Conservation (phyloP, 1,140 invertebrate species). For the Diorhabda sublineata region DNA sequence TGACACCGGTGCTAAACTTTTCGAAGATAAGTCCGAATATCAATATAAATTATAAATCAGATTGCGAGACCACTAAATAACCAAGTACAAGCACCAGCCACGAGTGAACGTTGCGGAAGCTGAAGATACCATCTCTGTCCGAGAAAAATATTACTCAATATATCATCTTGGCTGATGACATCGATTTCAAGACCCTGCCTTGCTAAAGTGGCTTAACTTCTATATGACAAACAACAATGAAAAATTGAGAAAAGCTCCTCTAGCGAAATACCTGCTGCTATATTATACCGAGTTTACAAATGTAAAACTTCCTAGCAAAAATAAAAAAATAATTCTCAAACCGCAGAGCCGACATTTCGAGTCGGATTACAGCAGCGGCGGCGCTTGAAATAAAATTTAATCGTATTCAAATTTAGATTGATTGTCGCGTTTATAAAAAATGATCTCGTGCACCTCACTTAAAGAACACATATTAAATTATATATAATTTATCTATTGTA, state of each 20-base stretch:
- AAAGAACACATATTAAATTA: neutral
- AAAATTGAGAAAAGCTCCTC: neutral
- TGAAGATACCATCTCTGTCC: neutral
- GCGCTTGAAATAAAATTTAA: no score
- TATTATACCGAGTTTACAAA: no score
- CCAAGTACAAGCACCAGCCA: neutral
- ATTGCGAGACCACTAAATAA: neutral
- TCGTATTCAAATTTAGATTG: no score
- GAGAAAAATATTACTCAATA: conserved; percentile 3
- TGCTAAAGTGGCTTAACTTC: conserved; percentile 1
- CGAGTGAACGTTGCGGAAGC: neutral
- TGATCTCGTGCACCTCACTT: neutral
- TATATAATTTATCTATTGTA: neutral
- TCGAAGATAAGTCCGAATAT: neutral
- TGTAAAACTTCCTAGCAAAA: no score
- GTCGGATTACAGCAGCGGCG: no score
- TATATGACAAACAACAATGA: neutral
- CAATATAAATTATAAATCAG: conserved; percentile 3
- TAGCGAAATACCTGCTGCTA: neutral
- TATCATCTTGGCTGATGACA: conserved; percentile 1
- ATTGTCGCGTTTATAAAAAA: no score
- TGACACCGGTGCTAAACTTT: neutral
- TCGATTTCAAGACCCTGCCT: neutral
- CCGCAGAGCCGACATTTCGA: no score
- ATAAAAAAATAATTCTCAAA: no score